Evolutionary conservation across 2,888 invertebrate species (phyloP), one percentile per base, ranked within the genome.

Genomic region (Drosophila pegasa): DNA sequence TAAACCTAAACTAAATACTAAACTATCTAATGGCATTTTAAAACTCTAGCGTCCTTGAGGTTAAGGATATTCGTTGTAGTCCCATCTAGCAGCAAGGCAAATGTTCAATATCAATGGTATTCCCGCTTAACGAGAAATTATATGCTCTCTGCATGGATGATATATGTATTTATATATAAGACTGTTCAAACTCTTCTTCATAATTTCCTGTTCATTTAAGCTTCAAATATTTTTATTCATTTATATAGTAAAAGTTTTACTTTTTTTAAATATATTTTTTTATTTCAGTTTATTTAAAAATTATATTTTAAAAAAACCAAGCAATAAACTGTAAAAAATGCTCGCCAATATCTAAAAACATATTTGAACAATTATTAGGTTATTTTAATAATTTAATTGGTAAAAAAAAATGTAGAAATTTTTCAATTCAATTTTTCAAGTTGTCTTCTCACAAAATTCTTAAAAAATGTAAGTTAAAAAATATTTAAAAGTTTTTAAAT

Each of bases 21-120:
- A 51, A 62, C 40, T 56, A 56, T 27, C 18, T n/a, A 38, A 52
- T 16, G 25, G 16, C 35, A 57, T 29, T 33, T 48, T 45, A 25
- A 35, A 47, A 22, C 20, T 35, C 40, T 59, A 67, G 52, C 47
- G 67, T 67, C 59, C 59, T 48, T 59, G 16, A 35, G 16, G 0
- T 50, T 50, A 50, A 38, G 57, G 16, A 50, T 14, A 29, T 8
- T 41, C 14, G 5, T 50, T 38, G 37, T 40, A 40, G 54, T 22
- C 27, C n/a, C 31, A 33, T 18, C 43, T 48, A 60, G 18, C 20
- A 6, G 20, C 20, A 33, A 29, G 2, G 9, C 25, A 35, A 31
- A 16, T 16, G 33, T 14, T 20, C 12, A 35, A 40, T 38, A 52
- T 40, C 33, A 29, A 35, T 40, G 38, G 16, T 38, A 45, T 40